Evolutionary conservation across 2,888 invertebrate species (phyloP).

Genomic region (Rapana venosa): DNA sequence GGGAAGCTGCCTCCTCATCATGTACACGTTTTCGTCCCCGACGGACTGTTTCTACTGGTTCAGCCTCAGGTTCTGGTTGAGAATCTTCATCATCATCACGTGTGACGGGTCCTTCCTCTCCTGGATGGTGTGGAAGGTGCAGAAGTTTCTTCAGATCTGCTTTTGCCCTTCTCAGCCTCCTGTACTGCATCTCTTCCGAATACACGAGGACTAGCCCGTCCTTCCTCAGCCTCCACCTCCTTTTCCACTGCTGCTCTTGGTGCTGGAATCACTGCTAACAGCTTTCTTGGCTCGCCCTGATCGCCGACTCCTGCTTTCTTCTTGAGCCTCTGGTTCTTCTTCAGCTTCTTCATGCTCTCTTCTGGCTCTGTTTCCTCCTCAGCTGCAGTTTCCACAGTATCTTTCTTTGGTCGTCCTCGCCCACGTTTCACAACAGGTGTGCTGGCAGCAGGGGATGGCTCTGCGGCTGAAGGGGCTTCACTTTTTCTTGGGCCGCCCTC

Average conservation of each 20-base stretch:
- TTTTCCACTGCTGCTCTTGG: slow-evolving; percentile 23
- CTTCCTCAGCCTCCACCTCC: slow-evolving; percentile 31
- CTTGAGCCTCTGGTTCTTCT: slow-evolving; percentile 43
- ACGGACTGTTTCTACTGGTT: slow-evolving; percentile 49
- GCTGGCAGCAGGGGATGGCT: slow-evolving; percentile 36
- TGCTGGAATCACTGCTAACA: background rate
- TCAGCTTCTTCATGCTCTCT: slow-evolving; percentile 33
- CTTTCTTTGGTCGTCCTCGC: slow-evolving; percentile 54
- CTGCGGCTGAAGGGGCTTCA: slow-evolving; percentile 44
- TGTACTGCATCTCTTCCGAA: background rate
- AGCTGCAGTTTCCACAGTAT: slow-evolving; percentile 43
- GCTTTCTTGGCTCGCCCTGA: slow-evolving; percentile 32
- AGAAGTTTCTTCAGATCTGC: background rate
- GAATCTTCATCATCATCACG: slow-evolving; percentile 38
- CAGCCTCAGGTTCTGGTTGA: slow-evolving; percentile 29
- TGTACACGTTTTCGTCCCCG: slow-evolving; percentile 45
- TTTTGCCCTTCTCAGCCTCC: slow-evolving; percentile 33
- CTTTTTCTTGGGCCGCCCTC: slow-evolving; percentile 56
- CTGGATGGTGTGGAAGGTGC: slow-evolving; percentile 13
- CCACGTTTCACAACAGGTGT: slow-evolving; percentile 52
- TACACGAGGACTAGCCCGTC: slow-evolving; percentile 28
- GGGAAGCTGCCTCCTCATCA: slow-evolving; percentile 35
- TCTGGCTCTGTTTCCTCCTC: slow-evolving; percentile 49
- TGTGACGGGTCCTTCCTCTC: slow-evolving; percentile 29
- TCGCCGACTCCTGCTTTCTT: slow-evolving; percentile 35